A percentile compares a stretch with the other conserved stretches of the same genome.
phyloP scores from a whole-genome alignment of 2,888 invertebrate genomes.

The Pristionchus arcanus region DNA sequence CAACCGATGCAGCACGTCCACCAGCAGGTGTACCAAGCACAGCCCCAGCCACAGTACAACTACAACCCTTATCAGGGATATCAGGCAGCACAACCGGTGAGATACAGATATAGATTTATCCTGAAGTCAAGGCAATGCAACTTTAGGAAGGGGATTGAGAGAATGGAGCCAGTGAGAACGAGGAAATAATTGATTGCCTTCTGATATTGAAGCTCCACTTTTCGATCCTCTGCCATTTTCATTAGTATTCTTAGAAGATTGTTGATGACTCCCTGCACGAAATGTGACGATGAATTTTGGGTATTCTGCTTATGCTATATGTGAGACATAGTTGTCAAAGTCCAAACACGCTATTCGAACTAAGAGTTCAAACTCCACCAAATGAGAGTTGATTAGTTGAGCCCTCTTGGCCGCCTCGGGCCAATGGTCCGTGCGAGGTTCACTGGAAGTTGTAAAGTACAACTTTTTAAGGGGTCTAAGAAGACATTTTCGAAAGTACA shows the following conservation, averaged over 20 bases:
- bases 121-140: no score
- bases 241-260: no score
- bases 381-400: background rate
- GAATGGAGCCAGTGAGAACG: no score
- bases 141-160: no score
- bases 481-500: no score
- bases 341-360: background rate
- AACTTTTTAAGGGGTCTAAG: background rate
- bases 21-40: background rate
- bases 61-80: constrained; percentile 36
- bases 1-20: background rate
- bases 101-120: no score
- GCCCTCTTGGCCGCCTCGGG: background rate
- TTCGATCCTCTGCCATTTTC: no score
- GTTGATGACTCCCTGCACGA: no score
- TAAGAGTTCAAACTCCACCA: background rate
- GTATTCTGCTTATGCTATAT: no score
- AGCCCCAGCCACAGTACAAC: background rate
- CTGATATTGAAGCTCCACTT: no score
- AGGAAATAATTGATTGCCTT: background rate
- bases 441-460: background rate
- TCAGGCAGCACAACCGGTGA: background rate
- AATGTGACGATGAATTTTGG: no score
- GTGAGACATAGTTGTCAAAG: no score
- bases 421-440: background rate